Base-by-base conservation (phyloP, 2,113 vertebrate species). In the Falcunculus frontatus region DNA sequence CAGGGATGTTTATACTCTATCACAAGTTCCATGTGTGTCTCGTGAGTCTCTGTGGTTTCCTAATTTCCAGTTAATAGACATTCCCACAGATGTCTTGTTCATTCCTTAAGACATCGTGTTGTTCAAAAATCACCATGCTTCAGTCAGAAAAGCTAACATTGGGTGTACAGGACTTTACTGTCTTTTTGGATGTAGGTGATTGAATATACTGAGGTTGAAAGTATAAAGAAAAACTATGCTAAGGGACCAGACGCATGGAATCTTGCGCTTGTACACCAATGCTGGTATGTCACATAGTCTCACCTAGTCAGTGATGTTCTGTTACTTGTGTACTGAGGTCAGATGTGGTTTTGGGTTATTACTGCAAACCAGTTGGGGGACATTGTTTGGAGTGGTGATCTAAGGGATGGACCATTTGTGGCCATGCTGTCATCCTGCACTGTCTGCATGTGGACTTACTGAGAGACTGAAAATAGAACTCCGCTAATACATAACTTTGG, bases 241-340 rank as follows among this genome's bases (percentile, higher is more conserved):
- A 53, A 72, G 13, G 41, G 11, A 49, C 32, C 25, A 76, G 21
- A 55, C 46, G 56, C 8, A 1, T 17, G 9, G 10, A 41, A 60
- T 63, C 79, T 44, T 90, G 44, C 7, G 18, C 12, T 23, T 0
- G 0, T 50, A 18, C 37, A 42, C 4, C 13, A 35, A 4, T 41
- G 20, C 13, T 56, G 7, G 1, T 49, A 11, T 23, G 33, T 42
- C 39, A 81, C 1, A 2, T 21, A 65, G 35, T 53, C 57, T n/a
- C 8, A 33, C 10, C 20, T 22, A 32, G 10, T 49, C 22, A 29
- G 44, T 37, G 22, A 63, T 1, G 1, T 13, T 60, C 29, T 67
- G 23, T 39, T 57, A 4, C 23, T 69, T 49, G 20, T 33, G 6
- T 42, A 13, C 20, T 86, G 46, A 32, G 6, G 12, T 41, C 32